phyloP scores from a whole-genome alignment of 2,888 invertebrate species.

The Diadegma fenestrale region DNA sequence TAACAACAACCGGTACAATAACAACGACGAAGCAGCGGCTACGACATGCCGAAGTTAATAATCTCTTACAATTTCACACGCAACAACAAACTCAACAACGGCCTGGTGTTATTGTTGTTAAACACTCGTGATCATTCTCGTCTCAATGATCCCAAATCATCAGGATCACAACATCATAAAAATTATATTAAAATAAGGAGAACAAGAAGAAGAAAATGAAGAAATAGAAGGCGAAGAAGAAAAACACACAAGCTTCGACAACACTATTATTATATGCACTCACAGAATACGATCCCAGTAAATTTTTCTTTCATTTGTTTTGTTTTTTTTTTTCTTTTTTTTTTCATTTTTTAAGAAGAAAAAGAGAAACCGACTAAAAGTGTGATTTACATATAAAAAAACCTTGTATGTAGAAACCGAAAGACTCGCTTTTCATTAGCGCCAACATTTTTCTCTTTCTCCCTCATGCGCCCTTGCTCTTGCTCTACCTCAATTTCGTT shows the following conservation, averaged over 20 bases:
- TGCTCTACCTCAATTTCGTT: not conserved
- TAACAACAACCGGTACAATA: slow-evolving; percentile 82
- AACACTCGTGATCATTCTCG: slow-evolving; percentile 88
- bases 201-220: slow-evolving; percentile 18
- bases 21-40: slow-evolving; percentile 81
- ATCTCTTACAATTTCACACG: slow-evolving; percentile 88
- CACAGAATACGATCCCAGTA: slow-evolving; percentile 63
- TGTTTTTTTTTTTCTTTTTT: slow-evolving; percentile 56
- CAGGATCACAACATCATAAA: slow-evolving; percentile 43
- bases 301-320: slow-evolving; percentile 54
- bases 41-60: slow-evolving; percentile 87
- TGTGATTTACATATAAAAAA: slow-evolving; percentile 28
- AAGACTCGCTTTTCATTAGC: not conserved
- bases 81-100: slow-evolving; percentile 87
- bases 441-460: slow-evolving; percentile 10
- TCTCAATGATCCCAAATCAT: slow-evolving; percentile 75
- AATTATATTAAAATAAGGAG: slow-evolving; percentile 19
- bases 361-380: slow-evolving; percentile 45
- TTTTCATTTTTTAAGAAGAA: slow-evolving; percentile 47
- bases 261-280: slow-evolving; percentile 65
- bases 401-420: slow-evolving; percentile 51
- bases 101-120: slow-evolving; percentile 96
- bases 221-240: slow-evolving; percentile 21
- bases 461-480: slow-evolving; percentile 14
- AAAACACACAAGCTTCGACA: slow-evolving; percentile 54